These are phyloP conservation scores for Helicolenus hilgendorfi DNA, from an alignment of 2,797 vertebrate genomes.

Conservation along the genomic window DNA sequence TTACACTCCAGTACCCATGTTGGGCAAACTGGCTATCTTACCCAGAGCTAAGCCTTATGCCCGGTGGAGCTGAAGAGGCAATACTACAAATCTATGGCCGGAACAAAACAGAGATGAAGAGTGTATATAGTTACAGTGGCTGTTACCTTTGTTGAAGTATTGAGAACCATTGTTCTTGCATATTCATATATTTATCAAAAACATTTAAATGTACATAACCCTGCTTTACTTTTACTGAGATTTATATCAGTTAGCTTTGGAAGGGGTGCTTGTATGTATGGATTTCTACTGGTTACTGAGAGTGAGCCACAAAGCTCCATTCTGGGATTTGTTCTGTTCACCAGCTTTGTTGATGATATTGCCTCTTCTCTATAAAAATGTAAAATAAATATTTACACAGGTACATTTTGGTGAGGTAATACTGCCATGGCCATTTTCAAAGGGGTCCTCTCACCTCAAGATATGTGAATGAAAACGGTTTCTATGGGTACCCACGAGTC, in stretches of 20 bases:
- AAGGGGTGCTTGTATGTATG: neutral
- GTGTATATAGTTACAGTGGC: neutral
- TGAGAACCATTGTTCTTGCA: neutral
- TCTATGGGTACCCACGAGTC: too few species aligned
- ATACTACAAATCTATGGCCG: neutral
- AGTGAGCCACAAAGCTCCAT: neutral
- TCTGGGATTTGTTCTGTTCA: neutral
- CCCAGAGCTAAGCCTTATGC: neutral
- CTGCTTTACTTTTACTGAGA: neutral
- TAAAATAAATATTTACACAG: neutral
- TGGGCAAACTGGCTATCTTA: neutral
- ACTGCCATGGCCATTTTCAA: too few species aligned
- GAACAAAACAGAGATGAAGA: neutral
- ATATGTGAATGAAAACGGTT: too few species aligned
- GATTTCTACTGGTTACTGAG: neutral
- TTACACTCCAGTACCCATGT: slow-evolving; percentile 20
- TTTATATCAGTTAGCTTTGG: neutral
- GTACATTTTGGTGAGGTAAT: too few species aligned
- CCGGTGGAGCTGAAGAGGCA: neutral
- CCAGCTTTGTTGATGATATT: neutral
- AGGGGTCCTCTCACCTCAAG: too few species aligned
- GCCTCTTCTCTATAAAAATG: neutral
- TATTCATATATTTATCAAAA: neutral
- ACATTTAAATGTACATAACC: neutral
- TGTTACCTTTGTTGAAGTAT: neutral